These are phyloP conservation scores for Hyla sarda DNA, from an alignment of 2,113 vertebrate species.

Conservation along the genomic window DNA sequence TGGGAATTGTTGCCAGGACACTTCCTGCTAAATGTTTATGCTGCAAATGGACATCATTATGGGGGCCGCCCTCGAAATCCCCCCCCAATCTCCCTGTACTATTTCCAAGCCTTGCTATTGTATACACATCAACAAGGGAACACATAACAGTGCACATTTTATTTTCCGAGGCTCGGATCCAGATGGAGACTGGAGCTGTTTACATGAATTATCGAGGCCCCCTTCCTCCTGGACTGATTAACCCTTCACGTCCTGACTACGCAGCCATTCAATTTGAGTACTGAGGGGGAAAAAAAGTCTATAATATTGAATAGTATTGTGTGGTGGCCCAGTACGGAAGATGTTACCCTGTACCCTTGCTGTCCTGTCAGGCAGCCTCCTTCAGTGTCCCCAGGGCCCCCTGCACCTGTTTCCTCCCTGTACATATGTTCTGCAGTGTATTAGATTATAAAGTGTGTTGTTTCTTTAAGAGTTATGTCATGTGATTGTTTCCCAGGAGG, in stretches of 20 bases:
- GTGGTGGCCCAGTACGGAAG: no score
- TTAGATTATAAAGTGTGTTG: no score
- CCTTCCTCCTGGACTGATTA: conserved; percentile 26
- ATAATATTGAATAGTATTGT: background rate
- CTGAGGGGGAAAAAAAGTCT: background rate
- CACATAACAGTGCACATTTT: conserved; percentile 43
- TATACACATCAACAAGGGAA: conserved; percentile 57
- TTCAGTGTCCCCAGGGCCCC: no score
- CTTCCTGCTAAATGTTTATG: conserved; percentile 53
- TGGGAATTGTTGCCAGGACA: conserved; percentile 48
- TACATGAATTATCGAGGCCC: conserved; percentile 45
- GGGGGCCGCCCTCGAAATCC: conserved; percentile 43
- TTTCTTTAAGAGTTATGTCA: no score
- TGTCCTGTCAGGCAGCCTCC: no score
- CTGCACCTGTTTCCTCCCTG: no score
- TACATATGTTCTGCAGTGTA: no score
- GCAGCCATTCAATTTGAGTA: background rate
- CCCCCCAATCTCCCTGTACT: conserved; percentile 41
- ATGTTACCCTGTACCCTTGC: no score
- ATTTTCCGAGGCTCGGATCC: conserved; percentile 44
- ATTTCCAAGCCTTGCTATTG: conserved; percentile 48
- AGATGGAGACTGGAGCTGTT: conserved; percentile 47
- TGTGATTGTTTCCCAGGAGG: no score
- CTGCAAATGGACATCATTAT: conserved; percentile 46
- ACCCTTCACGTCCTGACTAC: conserved; percentile 13